Percentiles rank a stretch among this genome's conserved stretches.
These are phyloP conservation scores for Sylvicola fuscatus DNA, from an alignment of 2,888 invertebrate species.

Conservation along the genomic window DNA sequence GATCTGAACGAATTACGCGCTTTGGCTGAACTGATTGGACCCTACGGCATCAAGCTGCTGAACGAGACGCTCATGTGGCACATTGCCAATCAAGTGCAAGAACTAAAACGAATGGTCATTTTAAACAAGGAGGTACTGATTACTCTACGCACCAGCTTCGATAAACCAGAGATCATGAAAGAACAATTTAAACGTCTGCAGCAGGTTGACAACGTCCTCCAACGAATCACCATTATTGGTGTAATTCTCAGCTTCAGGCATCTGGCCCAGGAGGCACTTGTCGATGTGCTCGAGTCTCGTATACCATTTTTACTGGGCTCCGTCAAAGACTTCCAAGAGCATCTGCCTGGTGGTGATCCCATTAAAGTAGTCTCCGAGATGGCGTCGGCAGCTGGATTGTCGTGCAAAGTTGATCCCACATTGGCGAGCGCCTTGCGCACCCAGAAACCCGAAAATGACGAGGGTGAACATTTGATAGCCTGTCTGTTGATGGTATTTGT, in stretches of 20 bases:
- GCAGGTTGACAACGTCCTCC: conserved; percentile 85
- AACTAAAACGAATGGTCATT: conserved; percentile 78
- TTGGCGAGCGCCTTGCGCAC: conserved; percentile 74
- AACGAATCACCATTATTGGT: conserved; percentile 94
- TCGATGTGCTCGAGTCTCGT: conserved; percentile 80
- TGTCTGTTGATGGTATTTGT: conserved; percentile 98
- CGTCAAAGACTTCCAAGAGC: conserved; percentile 83
- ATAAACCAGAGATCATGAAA: conserved; percentile 96
- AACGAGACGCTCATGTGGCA: conserved; percentile 98
- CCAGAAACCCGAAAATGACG: conserved; percentile 72
- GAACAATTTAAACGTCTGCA: conserved; percentile 81
- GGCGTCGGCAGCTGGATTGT: conserved; percentile 89
- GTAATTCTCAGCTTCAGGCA: conserved; percentile 92
- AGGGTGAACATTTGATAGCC: conserved; percentile 82
- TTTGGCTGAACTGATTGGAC: conserved; percentile 90
- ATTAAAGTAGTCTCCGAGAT: conserved; percentile 88
- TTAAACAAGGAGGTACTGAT: conserved; percentile 84
- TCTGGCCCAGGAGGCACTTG: conserved; percentile 80
- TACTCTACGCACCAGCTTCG: conserved; percentile 84
- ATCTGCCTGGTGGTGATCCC: conserved; percentile 75
- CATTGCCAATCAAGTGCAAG: conserved; percentile 93
- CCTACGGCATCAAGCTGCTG: conserved; percentile 93
- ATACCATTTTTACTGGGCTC: conserved; percentile 93
- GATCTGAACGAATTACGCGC: conserved; percentile 89
- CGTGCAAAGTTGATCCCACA: conserved; percentile 89